Evolutionary conservation across 2,888 invertebrate species (phyloP), one percentile per base, ranked within the genome.

Genomic region (Helleia helle): DNA sequence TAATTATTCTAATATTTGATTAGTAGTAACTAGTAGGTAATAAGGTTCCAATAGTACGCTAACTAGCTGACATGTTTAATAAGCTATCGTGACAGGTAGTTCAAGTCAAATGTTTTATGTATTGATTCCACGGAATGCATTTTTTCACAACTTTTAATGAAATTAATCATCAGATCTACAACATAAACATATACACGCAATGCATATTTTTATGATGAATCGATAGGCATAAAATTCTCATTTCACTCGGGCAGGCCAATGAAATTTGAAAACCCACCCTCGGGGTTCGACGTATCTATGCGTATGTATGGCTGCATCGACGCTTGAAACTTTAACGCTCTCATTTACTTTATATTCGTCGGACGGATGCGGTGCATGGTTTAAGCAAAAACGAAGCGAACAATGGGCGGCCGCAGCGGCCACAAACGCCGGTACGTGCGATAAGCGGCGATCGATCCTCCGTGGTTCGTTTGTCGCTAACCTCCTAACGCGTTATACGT

Each of bases 381-480:
- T 62, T 57, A 51, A 60, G 65, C 62, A 70, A 68, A 69, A 59
- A 59, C 55, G 57, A 69, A 59, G 59, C 55, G 57, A 57, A 59
- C 61, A 60, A 61, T 57, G 52, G 58, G 41, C 48, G 48, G 46
- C 49, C 50, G 47, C 49, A 47, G 44, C 46, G 48, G 45, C 50
- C 50, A 47, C 50, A 48, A 47, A 42, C 55, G 46, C 45, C 47
- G 55, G 53, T 53, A 52, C 59, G 58, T 59, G 57, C 67, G 71
- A 70, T 71, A 70, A 70, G 58, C 61, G 49, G 43, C 65, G 69
- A 73, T 72, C 73, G 73, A 72, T 70, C 62, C 58, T 55, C 58
- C 18, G 52, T 46, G 50, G 39, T 45, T 49, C 48, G 49, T 46
- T 53, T 47, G 47, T 50, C 48, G 51, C 48, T 41, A 44, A 65